These are phyloP conservation scores for Dryadula phaetusa DNA, from an alignment of 2,888 invertebrate species.

Conservation along the genomic window DNA sequence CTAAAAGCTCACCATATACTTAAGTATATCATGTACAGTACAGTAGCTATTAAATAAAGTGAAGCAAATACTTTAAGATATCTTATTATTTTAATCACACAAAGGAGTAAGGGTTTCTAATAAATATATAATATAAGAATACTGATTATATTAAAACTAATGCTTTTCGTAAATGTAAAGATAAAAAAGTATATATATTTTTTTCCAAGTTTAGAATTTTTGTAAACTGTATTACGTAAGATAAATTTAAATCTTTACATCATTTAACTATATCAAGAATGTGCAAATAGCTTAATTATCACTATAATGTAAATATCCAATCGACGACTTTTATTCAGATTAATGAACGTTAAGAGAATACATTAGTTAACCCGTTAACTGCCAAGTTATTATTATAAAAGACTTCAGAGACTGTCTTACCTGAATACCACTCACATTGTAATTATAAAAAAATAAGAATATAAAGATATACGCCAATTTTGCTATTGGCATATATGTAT, in stretches of 20 bases:
- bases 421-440: not conserved
- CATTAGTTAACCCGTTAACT: conserved; percentile 4
- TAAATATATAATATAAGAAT: not conserved
- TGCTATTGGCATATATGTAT: no score
- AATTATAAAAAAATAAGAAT: no score
- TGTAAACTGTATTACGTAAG: not conserved
- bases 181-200: not conserved
- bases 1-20: no score
- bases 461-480: no score
- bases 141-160: not conserved
- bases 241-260: not conserved
- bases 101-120: not conserved
- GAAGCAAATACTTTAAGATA: no score
- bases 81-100: not conserved
- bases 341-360: conserved; percentile 4
- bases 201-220: not conserved
- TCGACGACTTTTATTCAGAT: not conserved
- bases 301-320: not conserved
- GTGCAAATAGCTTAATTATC: conserved; percentile 7
- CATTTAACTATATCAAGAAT: not conserved
- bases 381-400: not conserved
- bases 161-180: not conserved
- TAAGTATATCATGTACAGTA: no score
- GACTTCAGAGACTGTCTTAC: not conserved
- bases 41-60: no score